phyloP scores from a whole-genome alignment of 2,797 vertebrate genomes.

The Coendou prehensilis region DNA sequence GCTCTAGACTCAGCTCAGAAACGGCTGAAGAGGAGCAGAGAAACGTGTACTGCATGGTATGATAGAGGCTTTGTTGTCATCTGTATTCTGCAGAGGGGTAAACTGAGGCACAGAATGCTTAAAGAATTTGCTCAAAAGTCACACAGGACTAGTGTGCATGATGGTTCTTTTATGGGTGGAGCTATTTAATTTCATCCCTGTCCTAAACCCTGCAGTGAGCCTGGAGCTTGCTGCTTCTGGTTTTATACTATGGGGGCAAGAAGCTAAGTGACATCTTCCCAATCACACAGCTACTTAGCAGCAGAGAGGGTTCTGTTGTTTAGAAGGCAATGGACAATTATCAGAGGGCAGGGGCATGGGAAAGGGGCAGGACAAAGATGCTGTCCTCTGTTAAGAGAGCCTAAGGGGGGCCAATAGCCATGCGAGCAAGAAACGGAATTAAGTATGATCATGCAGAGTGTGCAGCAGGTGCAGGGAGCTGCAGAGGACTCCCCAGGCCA shows the following conservation, averaged over 20 bases:
- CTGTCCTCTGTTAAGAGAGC: neutral
- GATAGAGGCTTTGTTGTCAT: neutral
- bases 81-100: neutral
- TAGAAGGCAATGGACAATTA: no score
- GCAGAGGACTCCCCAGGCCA: neutral
- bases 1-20: neutral
- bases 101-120: neutral
- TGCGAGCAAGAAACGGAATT: neutral
- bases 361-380: neutral
- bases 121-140: neutral
- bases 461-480: neutral
- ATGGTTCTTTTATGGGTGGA: neutral
- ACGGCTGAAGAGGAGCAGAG: neutral
- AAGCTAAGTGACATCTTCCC: neutral
- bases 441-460: accelerated
- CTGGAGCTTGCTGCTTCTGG: neutral
- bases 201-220: neutral
- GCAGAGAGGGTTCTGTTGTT: neutral
- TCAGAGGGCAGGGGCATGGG: neutral
- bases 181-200: accelerated
- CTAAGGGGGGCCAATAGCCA: neutral
- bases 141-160: neutral
- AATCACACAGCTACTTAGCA: neutral
- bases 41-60: neutral
- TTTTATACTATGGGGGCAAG: accelerated